A percentile compares a stretch with the other conserved stretches of the same genome.
These are phyloP conservation scores for Cheumatopsyche charites DNA, from an alignment of 1,140 invertebrate species.

Conservation along the genomic window DNA sequence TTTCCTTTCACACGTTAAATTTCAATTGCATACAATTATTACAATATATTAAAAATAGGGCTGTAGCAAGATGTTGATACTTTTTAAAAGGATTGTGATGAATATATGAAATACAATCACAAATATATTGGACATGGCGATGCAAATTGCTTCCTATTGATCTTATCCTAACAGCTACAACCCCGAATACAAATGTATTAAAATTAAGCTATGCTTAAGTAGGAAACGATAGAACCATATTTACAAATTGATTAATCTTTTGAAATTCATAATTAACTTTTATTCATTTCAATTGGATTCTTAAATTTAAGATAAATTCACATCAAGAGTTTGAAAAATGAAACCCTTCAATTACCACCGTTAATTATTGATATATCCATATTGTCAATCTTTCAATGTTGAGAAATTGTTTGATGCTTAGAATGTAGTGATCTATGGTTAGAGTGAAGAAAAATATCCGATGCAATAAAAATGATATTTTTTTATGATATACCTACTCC, in stretches of 20 bases:
- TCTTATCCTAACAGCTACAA: background rate
- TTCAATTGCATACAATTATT: slow-evolving; percentile 4
- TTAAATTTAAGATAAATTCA: slow-evolving; percentile 4
- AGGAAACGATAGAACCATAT: slow-evolving; percentile 25
- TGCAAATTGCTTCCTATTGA: background rate
- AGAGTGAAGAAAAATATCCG: no score
- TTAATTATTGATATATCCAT: slow-evolving; percentile 2
- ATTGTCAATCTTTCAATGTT: background rate
- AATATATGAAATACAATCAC: background rate
- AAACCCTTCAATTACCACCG: background rate
- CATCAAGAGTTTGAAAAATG: slow-evolving; percentile 18
- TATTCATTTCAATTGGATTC: background rate
- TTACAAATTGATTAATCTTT: slow-evolving; percentile 6
- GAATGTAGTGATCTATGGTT: no score
- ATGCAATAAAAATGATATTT: no score
- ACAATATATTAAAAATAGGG: slow-evolving; percentile 10
- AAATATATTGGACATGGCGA: slow-evolving; percentile 10
- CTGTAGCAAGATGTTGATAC: background rate
- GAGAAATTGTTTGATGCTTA: no score
- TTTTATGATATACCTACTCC: no score
- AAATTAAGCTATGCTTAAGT: slow-evolving; percentile 19
- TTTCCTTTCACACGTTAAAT: background rate
- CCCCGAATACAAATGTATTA: slow-evolving; percentile 8
- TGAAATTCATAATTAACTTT: slow-evolving; percentile 8
- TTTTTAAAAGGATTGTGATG: background rate